Percentiles rank a stretch among this genome's conserved stretches.
Evolutionary conservation across 2,888 invertebrate genomes (phyloP).

Genomic region (Chymomyza amoena): DNA sequence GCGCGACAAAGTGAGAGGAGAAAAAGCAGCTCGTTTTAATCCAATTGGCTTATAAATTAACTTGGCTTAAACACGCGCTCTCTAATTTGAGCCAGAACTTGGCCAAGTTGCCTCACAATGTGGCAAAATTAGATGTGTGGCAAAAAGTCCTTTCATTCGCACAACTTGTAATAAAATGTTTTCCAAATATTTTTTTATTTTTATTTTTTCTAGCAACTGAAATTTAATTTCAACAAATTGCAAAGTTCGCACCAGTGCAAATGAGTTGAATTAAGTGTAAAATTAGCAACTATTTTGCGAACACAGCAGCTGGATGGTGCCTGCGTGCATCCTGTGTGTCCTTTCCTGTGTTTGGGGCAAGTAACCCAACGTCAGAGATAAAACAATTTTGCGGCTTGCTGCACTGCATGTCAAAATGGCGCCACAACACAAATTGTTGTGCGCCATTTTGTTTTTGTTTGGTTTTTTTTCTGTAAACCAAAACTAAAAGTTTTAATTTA

Average conservation of each 20-base stretch:
- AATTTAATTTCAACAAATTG: not conserved
- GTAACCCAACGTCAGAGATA: constrained; percentile 21
- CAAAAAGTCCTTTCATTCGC: not conserved
- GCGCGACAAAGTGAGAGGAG: not conserved
- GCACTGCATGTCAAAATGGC: constrained; percentile 31
- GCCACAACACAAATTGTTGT: not conserved
- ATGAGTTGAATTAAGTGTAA: constrained; percentile 46
- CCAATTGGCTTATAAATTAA: not conserved
- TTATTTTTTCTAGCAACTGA: not conserved
- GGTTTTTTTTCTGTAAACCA: not conserved
- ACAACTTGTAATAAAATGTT: not conserved
- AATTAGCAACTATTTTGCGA: constrained; percentile 31
- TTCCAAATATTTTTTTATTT: not conserved
- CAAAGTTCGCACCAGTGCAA: constrained; percentile 28
- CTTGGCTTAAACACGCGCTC: not conserved
- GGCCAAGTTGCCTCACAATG: not conserved
- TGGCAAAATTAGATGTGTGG: not conserved
- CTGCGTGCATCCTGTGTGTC: not conserved
- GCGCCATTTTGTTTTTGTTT: not conserved
- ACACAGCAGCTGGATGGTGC: constrained; percentile 4
- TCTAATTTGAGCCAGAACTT: not conserved
- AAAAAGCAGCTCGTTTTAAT: not conserved
- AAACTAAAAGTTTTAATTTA: constrained; percentile 53
- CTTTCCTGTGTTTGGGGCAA: constrained; percentile 1
- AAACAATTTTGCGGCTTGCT: constrained; percentile 32